Conservation (phyloP, 2,797 vertebrate species). For the Sandelia bainsii region DNA sequence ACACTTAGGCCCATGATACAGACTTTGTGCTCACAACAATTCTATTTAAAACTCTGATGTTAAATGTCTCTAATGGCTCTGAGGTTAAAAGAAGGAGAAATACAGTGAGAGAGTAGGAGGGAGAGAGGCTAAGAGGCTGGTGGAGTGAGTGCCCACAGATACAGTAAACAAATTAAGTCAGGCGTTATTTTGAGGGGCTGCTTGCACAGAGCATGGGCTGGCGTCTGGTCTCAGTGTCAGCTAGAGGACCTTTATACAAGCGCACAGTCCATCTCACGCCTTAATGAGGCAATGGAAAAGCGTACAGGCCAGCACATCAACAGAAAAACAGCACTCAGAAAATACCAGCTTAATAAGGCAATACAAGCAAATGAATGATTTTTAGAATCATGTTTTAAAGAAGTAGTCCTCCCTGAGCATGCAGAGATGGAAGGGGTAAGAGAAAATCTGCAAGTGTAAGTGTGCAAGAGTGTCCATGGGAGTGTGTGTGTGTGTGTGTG, state of each 20-base stretch:
- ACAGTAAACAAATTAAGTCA: conserved; percentile 85
- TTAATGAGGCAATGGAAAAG: conserved; percentile 81
- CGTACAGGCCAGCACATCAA: conserved; percentile 59
- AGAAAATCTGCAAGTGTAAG: conserved; percentile 75
- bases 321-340: conserved; percentile 70
- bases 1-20: conserved; percentile 42
- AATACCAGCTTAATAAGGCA: conserved; percentile 79
- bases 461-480: conserved; percentile 53
- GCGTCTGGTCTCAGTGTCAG: conserved; percentile 79
- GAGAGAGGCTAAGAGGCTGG: conserved; percentile 55
- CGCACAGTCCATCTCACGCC: conserved; percentile 69
- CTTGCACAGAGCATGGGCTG: conserved; percentile 75
- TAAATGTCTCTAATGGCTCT: conserved; percentile 70
- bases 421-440: conserved; percentile 70
- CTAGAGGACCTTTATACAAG: conserved; percentile 73
- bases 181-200: conserved; percentile 80
- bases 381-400: conserved; percentile 79
- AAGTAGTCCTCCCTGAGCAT: conserved; percentile 72
- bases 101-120: conserved; percentile 54
- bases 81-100: conserved; percentile 74
- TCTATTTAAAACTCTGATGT: conserved; percentile 75
- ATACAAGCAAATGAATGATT: conserved; percentile 79
- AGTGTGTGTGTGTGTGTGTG: conserved; percentile 26
- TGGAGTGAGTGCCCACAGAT: conserved; percentile 71
- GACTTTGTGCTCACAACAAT: conserved; percentile 62